Evolutionary conservation across 2,888 invertebrate genomes (phyloP).

Genomic region (Nipponacmea schrenckii): DNA sequence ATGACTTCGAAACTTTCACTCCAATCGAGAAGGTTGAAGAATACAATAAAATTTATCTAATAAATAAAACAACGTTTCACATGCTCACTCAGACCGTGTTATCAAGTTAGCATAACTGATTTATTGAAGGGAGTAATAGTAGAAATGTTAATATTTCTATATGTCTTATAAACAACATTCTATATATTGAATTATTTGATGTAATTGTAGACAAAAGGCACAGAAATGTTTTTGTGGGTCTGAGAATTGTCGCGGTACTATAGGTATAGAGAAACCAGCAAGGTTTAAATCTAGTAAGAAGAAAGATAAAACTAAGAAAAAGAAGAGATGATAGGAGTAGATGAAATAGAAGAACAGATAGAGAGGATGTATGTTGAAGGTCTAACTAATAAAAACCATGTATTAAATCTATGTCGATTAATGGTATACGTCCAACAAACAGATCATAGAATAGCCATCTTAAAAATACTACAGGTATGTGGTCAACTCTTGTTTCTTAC

Average conservation of each 20-base stretch:
- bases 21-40: too few relatives aligned
- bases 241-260: conserved; percentile 90
- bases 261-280: conserved; percentile 74
- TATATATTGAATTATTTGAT: too few relatives aligned
- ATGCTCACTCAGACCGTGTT: too few relatives aligned
- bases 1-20: too few relatives aligned
- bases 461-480: conserved; percentile 79
- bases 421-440: conserved; percentile 91
- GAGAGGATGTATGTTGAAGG: conserved; percentile 78
- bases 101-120: too few relatives aligned
- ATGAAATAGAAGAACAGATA: conserved; percentile 86
- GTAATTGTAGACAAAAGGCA: conserved; percentile 69
- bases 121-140: too few relatives aligned
- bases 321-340: conserved; percentile 12
- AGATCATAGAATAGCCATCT: conserved; percentile 77
- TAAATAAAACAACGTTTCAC: too few relatives aligned
- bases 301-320: conserved; percentile 69
- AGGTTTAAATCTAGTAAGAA: conserved; percentile 46
- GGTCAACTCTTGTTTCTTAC: neutral
- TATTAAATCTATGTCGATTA: conserved; percentile 86
- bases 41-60: too few relatives aligned
- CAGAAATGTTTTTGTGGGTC: conserved; percentile 96
- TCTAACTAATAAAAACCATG: conserved; percentile 89
- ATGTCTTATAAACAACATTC: too few relatives aligned
- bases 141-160: neutral